A percentile compares a stretch with the other conserved stretches of the same genome.
These are phyloP conservation scores for Noctua janthina DNA, from an alignment of 2,888 invertebrate species.

Conservation along the genomic window DNA sequence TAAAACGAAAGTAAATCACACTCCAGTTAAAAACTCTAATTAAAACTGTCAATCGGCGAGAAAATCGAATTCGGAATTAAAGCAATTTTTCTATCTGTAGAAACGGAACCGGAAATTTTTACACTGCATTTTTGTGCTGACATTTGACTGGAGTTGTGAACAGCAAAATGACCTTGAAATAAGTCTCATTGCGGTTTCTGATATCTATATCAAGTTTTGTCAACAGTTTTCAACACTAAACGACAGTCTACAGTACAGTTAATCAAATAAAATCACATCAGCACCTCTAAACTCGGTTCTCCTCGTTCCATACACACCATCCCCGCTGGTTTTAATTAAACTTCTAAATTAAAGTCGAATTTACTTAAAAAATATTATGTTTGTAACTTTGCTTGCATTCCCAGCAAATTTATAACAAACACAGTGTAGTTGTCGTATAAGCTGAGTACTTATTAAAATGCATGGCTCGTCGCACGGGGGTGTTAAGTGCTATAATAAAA, in stretches of 20 bases:
- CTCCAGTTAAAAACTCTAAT: conserved; percentile 34
- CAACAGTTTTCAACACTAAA: not conserved
- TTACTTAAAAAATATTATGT: not conserved
- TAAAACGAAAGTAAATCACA: conserved; percentile 23
- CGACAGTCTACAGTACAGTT: not conserved
- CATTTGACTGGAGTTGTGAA: not conserved
- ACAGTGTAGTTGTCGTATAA: conserved; percentile 17
- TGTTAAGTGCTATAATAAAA: conserved; percentile 58
- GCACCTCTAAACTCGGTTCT: not conserved
- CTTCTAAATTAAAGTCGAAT: not conserved
- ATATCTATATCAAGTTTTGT: not conserved
- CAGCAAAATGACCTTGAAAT: not conserved
- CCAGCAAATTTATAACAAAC: conserved; percentile 20
- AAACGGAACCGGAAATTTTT: not conserved
- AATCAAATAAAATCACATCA: not conserved
- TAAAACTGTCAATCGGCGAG: conserved; percentile 47
- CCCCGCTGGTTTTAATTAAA: not conserved
- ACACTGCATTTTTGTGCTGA: not conserved
- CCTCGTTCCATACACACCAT: no score
- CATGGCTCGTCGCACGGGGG: conserved; percentile 38
- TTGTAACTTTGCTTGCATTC: conserved; percentile 2
- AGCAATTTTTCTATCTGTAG: conserved; percentile 32
- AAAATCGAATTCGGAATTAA: conserved; percentile 31
- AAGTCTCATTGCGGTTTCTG: not conserved
- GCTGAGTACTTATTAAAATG: conserved; percentile 46